These are phyloP conservation scores for Acyrthosiphon pisum DNA, from an alignment of 1,140 invertebrate genomes.

Conservation along the genomic window DNA sequence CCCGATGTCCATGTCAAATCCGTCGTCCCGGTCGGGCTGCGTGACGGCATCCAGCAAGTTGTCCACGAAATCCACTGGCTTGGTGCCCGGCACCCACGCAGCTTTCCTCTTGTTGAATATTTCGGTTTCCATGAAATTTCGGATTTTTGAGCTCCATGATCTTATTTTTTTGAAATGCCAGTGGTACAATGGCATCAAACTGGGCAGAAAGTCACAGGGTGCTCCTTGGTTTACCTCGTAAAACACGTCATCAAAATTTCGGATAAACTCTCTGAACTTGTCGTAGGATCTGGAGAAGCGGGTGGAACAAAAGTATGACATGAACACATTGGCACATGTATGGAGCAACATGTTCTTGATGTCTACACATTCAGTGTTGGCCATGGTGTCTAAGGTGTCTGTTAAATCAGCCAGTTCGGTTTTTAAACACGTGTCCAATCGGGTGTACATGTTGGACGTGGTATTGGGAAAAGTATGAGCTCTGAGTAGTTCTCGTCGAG, in stretches of 20 bases:
- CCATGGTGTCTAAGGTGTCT: constrained; percentile 58
- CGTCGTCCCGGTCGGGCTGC: constrained; percentile 69
- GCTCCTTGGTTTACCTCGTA: constrained; percentile 90
- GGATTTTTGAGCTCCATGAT: constrained; percentile 73
- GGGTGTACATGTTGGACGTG: constrained; percentile 73
- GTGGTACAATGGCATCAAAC: constrained; percentile 76
- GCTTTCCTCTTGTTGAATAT: constrained; percentile 74
- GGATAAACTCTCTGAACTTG: constrained; percentile 72
- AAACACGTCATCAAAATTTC: constrained; percentile 85
- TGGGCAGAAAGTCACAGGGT: constrained; percentile 86
- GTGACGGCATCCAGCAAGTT: constrained; percentile 73
- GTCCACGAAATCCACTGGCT: constrained; percentile 73
- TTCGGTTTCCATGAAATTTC: constrained; percentile 76
- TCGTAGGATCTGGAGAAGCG: constrained; percentile 73
- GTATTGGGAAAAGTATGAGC: constrained; percentile 77
- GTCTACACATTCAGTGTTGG: constrained; percentile 60
- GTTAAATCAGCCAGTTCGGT: constrained; percentile 68
- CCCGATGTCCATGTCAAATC: constrained; percentile 66
- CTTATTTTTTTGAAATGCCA: constrained; percentile 74
- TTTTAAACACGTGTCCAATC: constrained; percentile 71
- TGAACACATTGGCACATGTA: constrained; percentile 78
- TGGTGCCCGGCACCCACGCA: constrained; percentile 57
- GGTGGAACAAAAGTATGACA: constrained; percentile 80
- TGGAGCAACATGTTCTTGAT: constrained; percentile 61
- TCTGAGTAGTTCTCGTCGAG: constrained; percentile 72